A percentile compares a stretch with the other conserved stretches of the same genome.
These are phyloP conservation scores for Tenualosa thibaudeaui DNA, from an alignment of 2,797 vertebrate species.

Conservation along the genomic window DNA sequence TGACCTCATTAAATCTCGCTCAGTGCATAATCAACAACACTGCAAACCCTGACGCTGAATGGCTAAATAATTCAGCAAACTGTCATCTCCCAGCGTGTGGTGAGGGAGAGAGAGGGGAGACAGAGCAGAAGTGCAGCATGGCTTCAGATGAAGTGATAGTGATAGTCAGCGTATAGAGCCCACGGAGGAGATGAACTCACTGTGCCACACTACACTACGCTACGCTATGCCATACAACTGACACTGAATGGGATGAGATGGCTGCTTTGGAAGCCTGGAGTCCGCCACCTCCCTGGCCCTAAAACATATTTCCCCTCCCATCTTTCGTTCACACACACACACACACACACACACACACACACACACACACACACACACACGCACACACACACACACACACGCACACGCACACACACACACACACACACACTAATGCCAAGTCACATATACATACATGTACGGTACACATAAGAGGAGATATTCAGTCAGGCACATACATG, in stretches of 20 bases:
- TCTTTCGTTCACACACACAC: background rate
- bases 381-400: background rate
- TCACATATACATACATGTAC: background rate
- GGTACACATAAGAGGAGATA: background rate
- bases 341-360: background rate
- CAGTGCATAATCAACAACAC: slow-evolving; percentile 70
- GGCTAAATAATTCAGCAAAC: slow-evolving; percentile 76
- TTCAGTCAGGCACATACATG: background rate
- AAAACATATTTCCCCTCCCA: background rate
- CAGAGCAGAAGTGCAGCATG: slow-evolving; percentile 34
- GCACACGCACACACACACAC: slow-evolving; percentile 22
- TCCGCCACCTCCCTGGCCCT: slow-evolving; percentile 38
- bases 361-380: slow-evolving; percentile 26
- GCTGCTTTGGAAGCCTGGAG: no score
- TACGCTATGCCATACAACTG: background rate
- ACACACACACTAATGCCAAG: slow-evolving; percentile 33
- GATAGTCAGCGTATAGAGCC: slow-evolving; percentile 16
- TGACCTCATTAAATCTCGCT: slow-evolving; percentile 73
- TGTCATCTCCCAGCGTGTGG: slow-evolving; percentile 58
- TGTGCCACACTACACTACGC: background rate
- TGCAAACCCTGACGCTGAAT: slow-evolving; percentile 60
- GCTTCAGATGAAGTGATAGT: slow-evolving; percentile 55
- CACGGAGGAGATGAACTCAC: slow-evolving; percentile 35
- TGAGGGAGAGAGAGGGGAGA: background rate
- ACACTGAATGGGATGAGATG: slow-evolving; percentile 36